A percentile compares a stretch with the other conserved stretches of the same genome.
These are phyloP conservation scores for Sinohyriopsis cumingii DNA, from an alignment of 2,888 invertebrate genomes.

Conservation along the genomic window DNA sequence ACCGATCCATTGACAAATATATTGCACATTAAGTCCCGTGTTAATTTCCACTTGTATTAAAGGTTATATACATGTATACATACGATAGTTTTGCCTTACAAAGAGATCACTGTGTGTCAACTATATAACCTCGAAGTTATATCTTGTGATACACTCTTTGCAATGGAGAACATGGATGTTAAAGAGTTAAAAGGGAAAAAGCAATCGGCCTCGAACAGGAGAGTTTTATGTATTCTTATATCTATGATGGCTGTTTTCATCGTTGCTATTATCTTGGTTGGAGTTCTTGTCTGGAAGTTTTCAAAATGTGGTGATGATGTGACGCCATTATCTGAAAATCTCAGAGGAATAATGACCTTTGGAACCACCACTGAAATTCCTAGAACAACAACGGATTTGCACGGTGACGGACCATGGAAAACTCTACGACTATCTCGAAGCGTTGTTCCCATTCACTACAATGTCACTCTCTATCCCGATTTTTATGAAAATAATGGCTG, in stretches of 20 bases:
- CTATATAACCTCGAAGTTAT: too few relatives aligned
- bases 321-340: too few relatives aligned
- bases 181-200: neutral
- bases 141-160: too few relatives aligned
- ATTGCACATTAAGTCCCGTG: too few relatives aligned
- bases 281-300: conserved; percentile 48
- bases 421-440: conserved; percentile 77
- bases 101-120: too few relatives aligned
- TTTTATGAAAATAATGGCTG: conserved; percentile 73
- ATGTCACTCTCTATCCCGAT: conserved; percentile 80
- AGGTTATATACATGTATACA: too few relatives aligned
- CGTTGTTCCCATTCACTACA: conserved; percentile 79
- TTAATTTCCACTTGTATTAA: too few relatives aligned
- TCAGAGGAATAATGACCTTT: too few relatives aligned
- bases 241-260: conserved; percentile 43
- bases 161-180: too few relatives aligned
- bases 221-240: conserved; percentile 35
- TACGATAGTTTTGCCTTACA: too few relatives aligned
- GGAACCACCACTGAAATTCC: neutral
- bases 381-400: conserved; percentile 21
- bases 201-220: conserved; percentile 16
- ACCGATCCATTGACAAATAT: too few relatives aligned
- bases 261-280: conserved; percentile 26
- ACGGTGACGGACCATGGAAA: conserved; percentile 49
- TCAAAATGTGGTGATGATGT: conserved; percentile 14